A percentile compares a stretch with the other conserved stretches of the same genome.
Conservation (phyloP, 1,140 invertebrate genomes). For the Lithobius niger region DNA sequence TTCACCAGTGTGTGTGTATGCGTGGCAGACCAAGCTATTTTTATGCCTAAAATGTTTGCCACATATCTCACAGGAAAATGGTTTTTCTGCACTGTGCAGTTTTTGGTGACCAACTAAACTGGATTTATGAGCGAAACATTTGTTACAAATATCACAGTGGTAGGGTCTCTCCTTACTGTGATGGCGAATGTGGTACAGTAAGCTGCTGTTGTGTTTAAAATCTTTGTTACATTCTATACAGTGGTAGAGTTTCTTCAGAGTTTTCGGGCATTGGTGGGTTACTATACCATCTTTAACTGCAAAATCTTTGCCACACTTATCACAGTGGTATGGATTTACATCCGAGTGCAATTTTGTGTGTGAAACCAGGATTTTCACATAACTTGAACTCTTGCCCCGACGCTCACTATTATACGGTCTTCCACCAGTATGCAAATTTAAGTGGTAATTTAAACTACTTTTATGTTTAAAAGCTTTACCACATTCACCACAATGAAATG, state of each 20-base stretch:
- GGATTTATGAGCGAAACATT: not conserved
- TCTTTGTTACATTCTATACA: not conserved
- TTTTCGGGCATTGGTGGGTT: not conserved
- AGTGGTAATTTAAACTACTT: constrained; percentile 25
- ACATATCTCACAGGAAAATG: not conserved
- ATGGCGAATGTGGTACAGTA: not conserved
- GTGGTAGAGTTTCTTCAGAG: not conserved
- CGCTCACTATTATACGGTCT: constrained; percentile 26
- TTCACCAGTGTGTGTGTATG: constrained; percentile 28
- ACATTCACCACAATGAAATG: constrained; percentile 17
- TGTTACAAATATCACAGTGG: not conserved
- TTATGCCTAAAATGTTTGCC: not conserved
- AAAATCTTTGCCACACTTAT: not conserved
- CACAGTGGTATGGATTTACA: not conserved
- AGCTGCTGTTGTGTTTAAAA: not conserved
- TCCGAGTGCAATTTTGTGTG: not conserved
- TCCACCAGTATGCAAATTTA: constrained; percentile 27
- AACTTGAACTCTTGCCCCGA: constrained; percentile 24
- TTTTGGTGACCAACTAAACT: not conserved
- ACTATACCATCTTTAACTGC: not conserved
- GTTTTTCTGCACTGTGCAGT: not conserved
- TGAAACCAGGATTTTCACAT: not conserved
- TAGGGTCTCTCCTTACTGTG: not conserved
- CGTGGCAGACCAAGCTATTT: not conserved
- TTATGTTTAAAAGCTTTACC: constrained; percentile 29